Evolutionary conservation across 2,888 invertebrate genomes (phyloP), one percentile per base, ranked within the genome.

Genomic region (Cinara cedri): DNA sequence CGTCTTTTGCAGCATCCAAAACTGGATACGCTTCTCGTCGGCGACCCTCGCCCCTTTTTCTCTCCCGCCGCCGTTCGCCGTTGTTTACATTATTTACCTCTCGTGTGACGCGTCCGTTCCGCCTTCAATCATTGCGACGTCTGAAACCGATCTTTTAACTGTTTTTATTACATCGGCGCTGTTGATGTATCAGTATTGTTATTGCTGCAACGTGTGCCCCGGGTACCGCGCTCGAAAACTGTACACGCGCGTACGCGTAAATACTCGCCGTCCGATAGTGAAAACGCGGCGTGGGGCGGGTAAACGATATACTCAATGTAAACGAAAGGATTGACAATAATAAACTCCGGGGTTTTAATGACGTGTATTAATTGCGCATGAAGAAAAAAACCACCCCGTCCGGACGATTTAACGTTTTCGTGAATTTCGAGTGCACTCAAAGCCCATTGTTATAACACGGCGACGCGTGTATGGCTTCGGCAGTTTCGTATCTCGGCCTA

Each of bases 41-140:
- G 24, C 44, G 16, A 63, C 42, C 65, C 74, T 54, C 24, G 8
- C 26, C 60, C 26, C 16, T n/a, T 55, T 54, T 68, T 54, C 6
- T 34, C 6, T 34, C 6, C n/a, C n/a, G n/a, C n/a, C n/a, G n/a
- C n/a, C n/a, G n/a, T n/a, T 34, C 6, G 34, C 6, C 6, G 49
- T 19, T 21, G 62, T 63, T 74, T 51, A 65, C 42, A 44, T 75
- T 75, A 54, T 51, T 54, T 54, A 54, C 3, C 75, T 42, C 74
- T 51, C 49, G 1, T 13, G 65, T n/a, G n/a, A n/a, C n/a, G n/a
- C 14, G 75, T 75, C 54, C 42, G 65, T 54, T 65, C 54, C 75
- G 54, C 65, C 21, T 75, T 51, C 63, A 42, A 24, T 65, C 65
- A 21, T 24, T 24, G 42, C 21, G 54, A 34, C 3, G 34, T 19